Evolutionary conservation across 2,113 vertebrate species (phyloP).

Genomic region (Muntiacus reevesi): DNA sequence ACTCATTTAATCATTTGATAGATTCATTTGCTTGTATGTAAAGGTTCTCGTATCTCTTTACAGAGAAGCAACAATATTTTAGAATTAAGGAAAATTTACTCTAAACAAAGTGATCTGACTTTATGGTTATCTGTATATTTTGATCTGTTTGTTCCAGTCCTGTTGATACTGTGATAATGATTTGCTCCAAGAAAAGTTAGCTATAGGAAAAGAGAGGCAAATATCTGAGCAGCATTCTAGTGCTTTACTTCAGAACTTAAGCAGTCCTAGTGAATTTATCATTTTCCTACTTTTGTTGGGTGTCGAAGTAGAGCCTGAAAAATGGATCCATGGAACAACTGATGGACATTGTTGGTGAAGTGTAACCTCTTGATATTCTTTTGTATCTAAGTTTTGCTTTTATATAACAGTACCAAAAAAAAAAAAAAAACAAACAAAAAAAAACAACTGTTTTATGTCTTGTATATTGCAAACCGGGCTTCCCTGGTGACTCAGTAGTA

Average conservation of each 20-base stretch:
- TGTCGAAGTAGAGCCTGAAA: not conserved
- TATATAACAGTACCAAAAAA: not conserved
- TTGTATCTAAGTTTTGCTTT: not conserved
- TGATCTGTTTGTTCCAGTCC: not conserved
- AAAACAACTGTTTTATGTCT: not conserved
- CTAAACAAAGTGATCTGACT: not conserved
- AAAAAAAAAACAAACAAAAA: not conserved
- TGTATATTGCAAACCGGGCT: rapidly evolving
- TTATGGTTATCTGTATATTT: not conserved
- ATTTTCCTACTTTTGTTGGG: not conserved
- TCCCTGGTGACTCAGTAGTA: not conserved
- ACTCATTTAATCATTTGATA: not conserved
- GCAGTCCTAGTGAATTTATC: not conserved
- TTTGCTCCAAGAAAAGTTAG: not conserved
- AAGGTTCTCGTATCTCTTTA: not conserved
- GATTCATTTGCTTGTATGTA: not conserved
- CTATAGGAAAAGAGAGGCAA: not conserved
- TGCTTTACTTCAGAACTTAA: not conserved
- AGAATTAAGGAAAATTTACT: not conserved
- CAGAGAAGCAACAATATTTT: not conserved
- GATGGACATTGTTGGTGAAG: not conserved
- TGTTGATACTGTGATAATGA: not conserved
- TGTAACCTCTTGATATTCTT: not conserved
- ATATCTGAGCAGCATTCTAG: not conserved
- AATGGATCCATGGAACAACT: not conserved